These are phyloP conservation scores for Zaprionus tsacasi DNA, from an alignment of 1,140 invertebrate species.

Conservation along the genomic window DNA sequence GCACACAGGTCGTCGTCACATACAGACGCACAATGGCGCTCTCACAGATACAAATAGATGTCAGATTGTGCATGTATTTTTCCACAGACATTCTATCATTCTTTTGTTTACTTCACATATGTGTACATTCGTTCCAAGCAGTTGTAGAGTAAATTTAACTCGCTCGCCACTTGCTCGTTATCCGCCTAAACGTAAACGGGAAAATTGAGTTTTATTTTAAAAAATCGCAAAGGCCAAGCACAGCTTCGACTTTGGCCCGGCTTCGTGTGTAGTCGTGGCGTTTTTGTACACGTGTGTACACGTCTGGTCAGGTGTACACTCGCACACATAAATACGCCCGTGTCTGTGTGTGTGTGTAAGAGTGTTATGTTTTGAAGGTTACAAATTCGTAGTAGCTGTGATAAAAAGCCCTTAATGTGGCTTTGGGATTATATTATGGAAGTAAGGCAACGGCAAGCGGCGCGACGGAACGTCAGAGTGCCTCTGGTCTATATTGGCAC, in stretches of 20 bases:
- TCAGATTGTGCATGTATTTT: slow-evolving; percentile 31
- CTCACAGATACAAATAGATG: slow-evolving; percentile 31
- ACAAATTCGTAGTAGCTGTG: slow-evolving; percentile 24
- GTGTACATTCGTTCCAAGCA: slow-evolving; percentile 24
- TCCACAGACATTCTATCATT: slow-evolving; percentile 58
- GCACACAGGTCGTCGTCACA: slow-evolving; percentile 17
- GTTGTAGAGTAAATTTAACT: slow-evolving; percentile 28
- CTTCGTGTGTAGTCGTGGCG: slow-evolving; percentile 60
- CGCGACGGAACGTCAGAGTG: slow-evolving; percentile 62
- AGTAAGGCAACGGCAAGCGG: slow-evolving; percentile 60
- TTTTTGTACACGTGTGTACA: slow-evolving; percentile 64
- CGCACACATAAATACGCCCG: slow-evolving; percentile 4
- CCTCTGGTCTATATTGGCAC: slow-evolving; percentile 65
- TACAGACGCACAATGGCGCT: slow-evolving; percentile 14
- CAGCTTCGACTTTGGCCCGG: slow-evolving; percentile 41
- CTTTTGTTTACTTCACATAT: slow-evolving; percentile 72
- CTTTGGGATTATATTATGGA: slow-evolving; percentile 76
- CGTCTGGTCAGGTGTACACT: slow-evolving; percentile 23
- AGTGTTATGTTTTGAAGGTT: slow-evolving; percentile 17
- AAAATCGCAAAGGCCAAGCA: slow-evolving; percentile 39
- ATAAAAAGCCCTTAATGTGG: slow-evolving; percentile 65
- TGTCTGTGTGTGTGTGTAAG: slow-evolving; percentile 8
- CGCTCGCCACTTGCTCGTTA: background rate
- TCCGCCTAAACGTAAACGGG: slow-evolving; percentile 4
- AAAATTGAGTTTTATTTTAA: slow-evolving; percentile 27